Conservation (phyloP, 2,797 vertebrate species). For the Limnodromus scolopaceus region DNA sequence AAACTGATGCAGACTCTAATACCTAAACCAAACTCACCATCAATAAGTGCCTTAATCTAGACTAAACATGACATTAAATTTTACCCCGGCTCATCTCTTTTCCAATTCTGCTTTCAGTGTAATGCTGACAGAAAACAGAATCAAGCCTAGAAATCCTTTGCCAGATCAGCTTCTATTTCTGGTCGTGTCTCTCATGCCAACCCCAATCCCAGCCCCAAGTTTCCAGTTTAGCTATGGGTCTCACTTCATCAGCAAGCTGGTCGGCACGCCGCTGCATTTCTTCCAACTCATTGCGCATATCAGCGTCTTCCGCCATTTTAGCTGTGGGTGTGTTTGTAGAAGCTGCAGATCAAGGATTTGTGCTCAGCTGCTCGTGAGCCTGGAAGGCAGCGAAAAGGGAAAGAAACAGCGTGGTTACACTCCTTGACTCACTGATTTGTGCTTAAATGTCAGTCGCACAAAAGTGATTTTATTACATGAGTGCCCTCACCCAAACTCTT, state of each 20-base stretch:
- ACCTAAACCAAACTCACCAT: conserved; percentile 45
- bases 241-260: conserved; percentile 98
- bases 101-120: neutral
- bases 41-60: conserved; percentile 26
- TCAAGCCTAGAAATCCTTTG: neutral
- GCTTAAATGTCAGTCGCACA: neutral
- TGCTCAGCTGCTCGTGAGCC: conserved; percentile 58
- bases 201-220: neutral
- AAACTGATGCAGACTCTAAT: conserved; percentile 34
- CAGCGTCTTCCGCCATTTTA: conserved; percentile 96
- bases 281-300: conserved; percentile 99
- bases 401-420: neutral
- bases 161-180: neutral
- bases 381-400: conserved; percentile 18
- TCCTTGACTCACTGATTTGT: neutral
- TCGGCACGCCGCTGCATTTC: conserved; percentile 98
- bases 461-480: neutral
- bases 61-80: neutral
- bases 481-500: neutral
- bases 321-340: conserved; percentile 78
- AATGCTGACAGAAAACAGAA: neutral
- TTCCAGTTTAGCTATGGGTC: neutral
- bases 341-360: conserved; percentile 79
- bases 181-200: neutral
- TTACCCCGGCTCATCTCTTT: neutral